Evolutionary conservation across 2,888 invertebrate species (phyloP), one percentile per base, ranked within the genome.

Genomic region (Tinea pellionella): DNA sequence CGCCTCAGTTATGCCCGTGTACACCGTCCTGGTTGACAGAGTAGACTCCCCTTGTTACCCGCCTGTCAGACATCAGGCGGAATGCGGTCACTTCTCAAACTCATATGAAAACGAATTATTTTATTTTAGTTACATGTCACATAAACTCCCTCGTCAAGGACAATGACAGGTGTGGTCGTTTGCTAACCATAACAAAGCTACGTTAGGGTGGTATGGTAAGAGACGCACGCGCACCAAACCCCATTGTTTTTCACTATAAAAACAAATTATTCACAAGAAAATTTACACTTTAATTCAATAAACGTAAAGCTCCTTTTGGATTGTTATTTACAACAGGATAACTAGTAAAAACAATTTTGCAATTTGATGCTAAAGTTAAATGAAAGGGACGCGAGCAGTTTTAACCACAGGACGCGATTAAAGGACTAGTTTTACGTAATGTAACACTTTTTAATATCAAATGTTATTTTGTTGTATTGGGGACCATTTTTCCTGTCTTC

Each of bases 211-310:
- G 47, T 47, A 16, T 15, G 15, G 16, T 16, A 15, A 42, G 47
- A 13, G 47, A 73, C 78, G 74, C 75, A 76, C 75, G 78, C 75
- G 67, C 69, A 64, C 66, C 60, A 80, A 69, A 71, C 68, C 71
- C 65, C 15, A 47, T 47, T 47, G 47, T 47, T 47, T 47, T 41
- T 47, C 2, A 47, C 16, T 15, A n/a, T 37, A 13, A 13, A 47
- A 47, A 47, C 47, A 47, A 15, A 47, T 4, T 13, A 47, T 47
- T 9, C n/a, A 47, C 47, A 13, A 9, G n/a, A 7, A 47, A 47
- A 47, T 2, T 15, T 47, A 13, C 13, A 47, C 4, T n/a, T 47
- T 47, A 15, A 37, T 15, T 15, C 15, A 16, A 16, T 15, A 47
- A 37, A 37, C 9, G 47, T 13, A n/a, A 47, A 47, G 15, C n/a